These are phyloP conservation scores for Mellilla xanthometata DNA, from an alignment of 2,888 invertebrate genomes.

Conservation along the genomic window DNA sequence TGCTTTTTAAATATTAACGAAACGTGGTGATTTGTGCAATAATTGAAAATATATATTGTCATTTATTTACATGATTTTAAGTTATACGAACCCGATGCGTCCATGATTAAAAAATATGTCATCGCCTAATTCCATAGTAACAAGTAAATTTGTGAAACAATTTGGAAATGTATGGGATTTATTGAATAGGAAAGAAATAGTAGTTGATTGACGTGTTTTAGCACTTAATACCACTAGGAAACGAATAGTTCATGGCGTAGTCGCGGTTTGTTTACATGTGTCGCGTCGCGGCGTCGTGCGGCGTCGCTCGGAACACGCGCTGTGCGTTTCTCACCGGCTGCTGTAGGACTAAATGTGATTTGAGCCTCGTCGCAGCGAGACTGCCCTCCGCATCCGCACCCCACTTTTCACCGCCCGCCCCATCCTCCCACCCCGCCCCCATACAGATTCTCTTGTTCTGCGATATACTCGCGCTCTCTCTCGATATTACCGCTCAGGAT, in stretches of 20 bases:
- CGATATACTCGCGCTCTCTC: slow-evolving; percentile 32
- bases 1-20: not conserved
- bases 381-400: slow-evolving; percentile 45
- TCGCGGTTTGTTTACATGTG: slow-evolving; percentile 15
- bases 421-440: slow-evolving; percentile 39
- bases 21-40: slow-evolving; percentile 16
- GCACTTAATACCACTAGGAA: slow-evolving; percentile 5
- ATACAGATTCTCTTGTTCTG: slow-evolving; percentile 35
- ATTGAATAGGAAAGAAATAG: too few species aligned
- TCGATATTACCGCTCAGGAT: slow-evolving; percentile 22
- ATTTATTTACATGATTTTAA: slow-evolving; percentile 26
- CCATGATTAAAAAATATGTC: slow-evolving; percentile 66
- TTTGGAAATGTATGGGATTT: too few species aligned
- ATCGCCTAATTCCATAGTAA: slow-evolving; percentile 72
- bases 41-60: slow-evolving; percentile 6
- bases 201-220: not conserved
- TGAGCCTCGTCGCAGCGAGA: slow-evolving; percentile 51
- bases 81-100: slow-evolving; percentile 70
- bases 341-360: slow-evolving; percentile 68
- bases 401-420: slow-evolving; percentile 45
- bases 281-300: slow-evolving; percentile 17
- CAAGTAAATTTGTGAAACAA: not conserved
- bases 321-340: slow-evolving; percentile 60
- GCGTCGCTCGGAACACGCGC: slow-evolving; percentile 36
- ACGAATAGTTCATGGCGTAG: not conserved